Evolutionary conservation across 2,113 vertebrate species (phyloP), one percentile per base, ranked within the genome.

Genomic region (Siniperca chuatsi): DNA sequence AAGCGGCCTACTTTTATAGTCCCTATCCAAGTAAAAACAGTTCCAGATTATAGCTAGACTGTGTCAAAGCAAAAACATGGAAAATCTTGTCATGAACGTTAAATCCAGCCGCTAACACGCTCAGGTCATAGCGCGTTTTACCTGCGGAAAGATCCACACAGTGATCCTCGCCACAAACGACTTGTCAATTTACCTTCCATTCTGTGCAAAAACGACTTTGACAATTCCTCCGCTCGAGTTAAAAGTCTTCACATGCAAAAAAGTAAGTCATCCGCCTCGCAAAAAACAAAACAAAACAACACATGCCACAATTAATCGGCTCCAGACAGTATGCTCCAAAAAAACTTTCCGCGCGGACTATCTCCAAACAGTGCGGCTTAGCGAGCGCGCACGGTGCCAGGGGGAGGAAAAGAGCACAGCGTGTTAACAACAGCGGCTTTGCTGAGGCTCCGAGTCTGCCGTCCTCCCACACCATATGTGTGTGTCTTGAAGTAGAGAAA

Each of bases 151-250:
- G 86, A 93, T 95, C 94, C 95, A 91, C 88, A 86, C 84, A 82
- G 79, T 87, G 91, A 87, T 90, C 93, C 92, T 87, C 91, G 89
- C 91, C 90, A 92, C 94, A 94, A 89, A 81, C 90, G 90, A 84
- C 87, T 93, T 57, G 89, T 92, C 89, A 93, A 84, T 92, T 92
- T 89, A 91, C 89, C 89, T 93, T 94, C 95, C 95, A 96, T 96
- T 92, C 88, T 94, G 92, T 35, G 83, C 79, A 80, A 82, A 62
- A 70, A n/a, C 42, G 10, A 55, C 61, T 61, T 4, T 79, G 67
- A 75, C 87, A 89, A 90, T 78, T 64, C 90, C 81, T 83, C 66
- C 78, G 62, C 79, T 37, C 70, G 44, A 29, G 15, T 81, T 65
- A 76, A 90, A 88, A 81, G 50, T 76, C 77, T 35, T 82, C 81